These are phyloP conservation scores for Bovichtus diacanthus DNA, from an alignment of 2,797 vertebrate genomes.

Conservation along the genomic window DNA sequence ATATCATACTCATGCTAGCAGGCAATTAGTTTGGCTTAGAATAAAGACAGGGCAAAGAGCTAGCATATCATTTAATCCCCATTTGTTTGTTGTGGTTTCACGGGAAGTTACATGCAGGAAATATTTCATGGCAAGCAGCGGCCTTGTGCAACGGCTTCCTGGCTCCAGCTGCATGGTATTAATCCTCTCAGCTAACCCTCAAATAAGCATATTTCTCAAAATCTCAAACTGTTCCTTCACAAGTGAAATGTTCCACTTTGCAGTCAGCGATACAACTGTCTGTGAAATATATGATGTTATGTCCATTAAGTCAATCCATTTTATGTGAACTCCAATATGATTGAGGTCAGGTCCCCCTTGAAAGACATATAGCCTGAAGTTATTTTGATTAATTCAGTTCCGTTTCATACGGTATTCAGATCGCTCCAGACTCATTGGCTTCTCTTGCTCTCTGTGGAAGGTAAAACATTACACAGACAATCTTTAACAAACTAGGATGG, in stretches of 20 bases:
- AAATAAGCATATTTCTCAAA: not conserved
- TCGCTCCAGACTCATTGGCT: not conserved
- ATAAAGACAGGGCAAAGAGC: too few species aligned
- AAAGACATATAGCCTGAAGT: constrained; percentile 24
- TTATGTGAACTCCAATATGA: constrained; percentile 34
- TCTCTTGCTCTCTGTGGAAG: constrained; percentile 8
- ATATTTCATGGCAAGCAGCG: not conserved
- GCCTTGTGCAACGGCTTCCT: not conserved
- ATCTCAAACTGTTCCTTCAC: not conserved
- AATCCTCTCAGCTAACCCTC: not conserved
- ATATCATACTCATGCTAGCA: not conserved
- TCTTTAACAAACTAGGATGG: constrained; percentile 41
- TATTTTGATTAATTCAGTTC: constrained; percentile 40
- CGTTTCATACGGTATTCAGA: constrained; percentile 17
- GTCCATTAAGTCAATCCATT: constrained; percentile 36
- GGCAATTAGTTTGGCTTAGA: too few species aligned
- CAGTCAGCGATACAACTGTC: not conserved
- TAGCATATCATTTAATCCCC: not conserved
- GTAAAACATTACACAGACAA: constrained; percentile 19
- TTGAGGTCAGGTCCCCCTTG: constrained; percentile 30
- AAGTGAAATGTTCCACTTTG: not conserved
- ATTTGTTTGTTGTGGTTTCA: not conserved
- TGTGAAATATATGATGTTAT: constrained; percentile 1
- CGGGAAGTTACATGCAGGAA: not conserved
- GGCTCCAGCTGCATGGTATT: not conserved